These are phyloP conservation scores for Erythrolamprus reginae DNA, from an alignment of 2,113 vertebrate genomes.

Conservation along the genomic window DNA sequence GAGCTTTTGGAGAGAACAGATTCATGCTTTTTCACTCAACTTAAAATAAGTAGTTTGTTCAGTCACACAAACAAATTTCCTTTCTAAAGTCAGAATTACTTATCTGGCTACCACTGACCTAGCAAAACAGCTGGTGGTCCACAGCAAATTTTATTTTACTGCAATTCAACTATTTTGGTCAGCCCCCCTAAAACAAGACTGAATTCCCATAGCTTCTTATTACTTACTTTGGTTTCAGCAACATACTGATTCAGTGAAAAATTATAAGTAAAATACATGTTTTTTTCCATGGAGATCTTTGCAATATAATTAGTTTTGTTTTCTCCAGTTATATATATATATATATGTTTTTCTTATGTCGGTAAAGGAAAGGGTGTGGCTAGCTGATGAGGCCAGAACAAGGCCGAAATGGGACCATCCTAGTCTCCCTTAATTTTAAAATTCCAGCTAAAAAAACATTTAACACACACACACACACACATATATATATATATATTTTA, in stretches of 20 bases:
- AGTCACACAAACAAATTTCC: neutral
- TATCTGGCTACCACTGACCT: slow-evolving; percentile 14
- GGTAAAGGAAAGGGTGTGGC: too few species aligned
- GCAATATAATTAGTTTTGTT: too few species aligned
- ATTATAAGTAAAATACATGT: slow-evolving; percentile 15
- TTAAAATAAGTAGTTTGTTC: neutral
- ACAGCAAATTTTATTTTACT: slow-evolving; percentile 16
- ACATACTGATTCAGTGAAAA: slow-evolving; percentile 11
- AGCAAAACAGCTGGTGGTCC: neutral
- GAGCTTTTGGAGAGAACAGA: neutral
- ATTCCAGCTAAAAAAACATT: too few species aligned
- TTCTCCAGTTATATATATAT: too few species aligned
- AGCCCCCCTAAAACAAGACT: neutral
- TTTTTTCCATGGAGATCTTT: slow-evolving; percentile 21
- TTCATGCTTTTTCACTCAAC: neutral
- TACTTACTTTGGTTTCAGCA: slow-evolving; percentile 31
- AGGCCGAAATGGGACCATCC: too few species aligned
- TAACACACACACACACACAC: too few species aligned
- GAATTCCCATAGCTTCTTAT: slow-evolving; percentile 14
- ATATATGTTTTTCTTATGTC: too few species aligned
- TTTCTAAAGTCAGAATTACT: neutral
- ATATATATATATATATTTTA: too few species aligned
- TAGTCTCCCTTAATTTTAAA: too few species aligned
- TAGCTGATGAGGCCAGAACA: too few species aligned
- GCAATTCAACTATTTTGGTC: neutral